These are phyloP conservation scores for Hydrozoanthus gracilis DNA, from an alignment of 92 coral and sea anemone genomes.

Conservation along the genomic window DNA sequence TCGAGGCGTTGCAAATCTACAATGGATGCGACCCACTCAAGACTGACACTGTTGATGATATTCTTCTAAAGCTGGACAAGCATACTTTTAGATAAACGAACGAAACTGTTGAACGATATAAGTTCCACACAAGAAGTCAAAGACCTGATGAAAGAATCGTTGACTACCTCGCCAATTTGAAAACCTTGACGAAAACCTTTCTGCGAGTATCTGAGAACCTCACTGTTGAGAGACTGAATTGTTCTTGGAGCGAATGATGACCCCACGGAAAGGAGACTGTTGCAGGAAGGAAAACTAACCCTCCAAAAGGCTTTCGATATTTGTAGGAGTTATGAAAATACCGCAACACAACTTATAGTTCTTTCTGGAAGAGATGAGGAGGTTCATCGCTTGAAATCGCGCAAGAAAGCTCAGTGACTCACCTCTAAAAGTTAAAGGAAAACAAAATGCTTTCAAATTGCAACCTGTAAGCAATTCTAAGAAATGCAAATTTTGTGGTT, in stretches of 20 bases:
- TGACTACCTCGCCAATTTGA: no score
- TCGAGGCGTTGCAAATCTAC: no score
- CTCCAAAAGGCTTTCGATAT: no score
- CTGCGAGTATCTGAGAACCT: constrained; percentile 1
- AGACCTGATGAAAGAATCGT: background rate
- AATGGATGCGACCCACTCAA: no score
- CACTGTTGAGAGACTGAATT: constrained; percentile 35
- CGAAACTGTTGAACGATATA: background rate
- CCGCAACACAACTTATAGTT: background rate
- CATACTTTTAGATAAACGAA: background rate
- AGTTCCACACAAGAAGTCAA: no score
- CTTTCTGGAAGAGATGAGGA: constrained; percentile 22
- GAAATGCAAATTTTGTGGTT: background rate
- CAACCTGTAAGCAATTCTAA: background rate
- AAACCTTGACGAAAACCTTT: constrained; percentile 49
- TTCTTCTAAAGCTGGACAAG: background rate
- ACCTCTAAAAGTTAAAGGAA: background rate
- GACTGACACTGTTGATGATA: no score
- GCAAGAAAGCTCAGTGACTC: background rate
- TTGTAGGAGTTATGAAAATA: no score
- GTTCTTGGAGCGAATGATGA: no score
- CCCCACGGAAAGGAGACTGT: no score
- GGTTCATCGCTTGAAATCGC: constrained; percentile 12
- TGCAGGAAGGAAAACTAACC: no score
- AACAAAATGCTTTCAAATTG: background rate